phyloP scores from a whole-genome alignment of 2,797 vertebrate genomes.

The Meda fulgida region DNA sequence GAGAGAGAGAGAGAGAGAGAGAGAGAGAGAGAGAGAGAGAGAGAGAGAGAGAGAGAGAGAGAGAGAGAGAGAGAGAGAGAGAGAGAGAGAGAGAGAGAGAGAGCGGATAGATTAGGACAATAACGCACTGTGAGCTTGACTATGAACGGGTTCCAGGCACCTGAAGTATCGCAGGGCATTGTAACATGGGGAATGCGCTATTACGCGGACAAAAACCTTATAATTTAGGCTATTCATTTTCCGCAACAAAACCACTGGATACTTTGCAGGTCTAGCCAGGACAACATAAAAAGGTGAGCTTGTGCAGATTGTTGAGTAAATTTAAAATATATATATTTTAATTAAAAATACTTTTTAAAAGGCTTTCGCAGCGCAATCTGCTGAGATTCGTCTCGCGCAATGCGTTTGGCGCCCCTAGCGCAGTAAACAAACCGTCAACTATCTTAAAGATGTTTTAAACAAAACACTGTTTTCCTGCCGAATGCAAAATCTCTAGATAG shows the following conservation, averaged over 20 bases:
- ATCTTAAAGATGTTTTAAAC: not conserved
- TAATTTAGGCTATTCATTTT: not conserved
- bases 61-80: constrained; percentile 38
- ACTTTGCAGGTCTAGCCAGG: not conserved
- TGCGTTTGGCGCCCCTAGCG: not conserved
- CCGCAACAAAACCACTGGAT: not conserved
- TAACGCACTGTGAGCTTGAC: constrained; percentile 46
- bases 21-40: constrained; percentile 38
- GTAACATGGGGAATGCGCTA: constrained; percentile 1
- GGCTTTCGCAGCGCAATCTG: too few relatives aligned
- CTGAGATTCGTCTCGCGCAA: too few relatives aligned
- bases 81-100: constrained; percentile 35
- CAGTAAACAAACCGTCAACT: not conserved
- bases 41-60: constrained; percentile 34
- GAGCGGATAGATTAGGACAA: constrained; percentile 45
- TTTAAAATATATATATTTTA: not conserved
- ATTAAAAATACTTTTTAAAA: not conserved
- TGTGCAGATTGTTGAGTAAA: not conserved
- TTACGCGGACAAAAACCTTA: not conserved
- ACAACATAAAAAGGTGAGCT: not conserved
- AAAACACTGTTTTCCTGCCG: not conserved
- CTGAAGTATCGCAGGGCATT: constrained; percentile 8
- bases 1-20: constrained; percentile 38
- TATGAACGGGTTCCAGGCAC: constrained; percentile 34
- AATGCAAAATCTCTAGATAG: not conserved